Base-by-base conservation (phyloP, 1,140 invertebrate species). In the Drosophila ercepeae region DNA sequence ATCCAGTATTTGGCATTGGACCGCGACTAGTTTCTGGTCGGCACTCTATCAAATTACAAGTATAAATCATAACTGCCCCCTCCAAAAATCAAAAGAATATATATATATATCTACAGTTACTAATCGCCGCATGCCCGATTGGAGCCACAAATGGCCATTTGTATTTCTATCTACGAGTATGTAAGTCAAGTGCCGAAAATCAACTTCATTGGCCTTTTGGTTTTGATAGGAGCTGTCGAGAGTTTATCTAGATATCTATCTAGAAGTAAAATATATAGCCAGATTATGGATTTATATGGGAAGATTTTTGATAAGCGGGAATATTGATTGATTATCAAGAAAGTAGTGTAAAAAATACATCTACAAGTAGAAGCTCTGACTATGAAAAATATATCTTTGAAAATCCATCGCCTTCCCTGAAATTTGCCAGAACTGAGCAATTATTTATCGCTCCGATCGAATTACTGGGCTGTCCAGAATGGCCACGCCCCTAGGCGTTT, bases 31-130 rank as follows among this genome's bases (percentile, higher is more conserved):
- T 84, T 32, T 32, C 65, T 49, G 51, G 61, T 39, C 67, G 76
- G 76, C 71, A 78, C 81, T 83, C 71, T 84, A 83, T 86, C 81
- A 86, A 84, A 84, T 84, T 84, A 81, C 81, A 75, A 54, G 72
- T 67, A 84, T 84, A 84, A 84, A 84, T 84, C 81, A 84, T 84
- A 84, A 84, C 79, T 81, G 76, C 76, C 71, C 75, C 34, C 60
- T 44, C 53, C 49, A 64, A 50, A 23, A 32, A 19, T 41, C 49
- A 59, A 50, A 23, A 32, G n/a, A 34, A 53, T 3, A 21, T 2
- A 21, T 4, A n/a, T 21, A 21, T 21, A 21, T 32, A 32, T 32
- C 29, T 57, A 74, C 27, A 57, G 63, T 67, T 67, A 67, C 63
- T 67, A 67, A 67, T 67, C 59, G 61, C 61, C 50, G 16, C n/a